phyloP scores from a whole-genome alignment of 2,797 vertebrate species.

The Oreonectes daqikongensis region DNA sequence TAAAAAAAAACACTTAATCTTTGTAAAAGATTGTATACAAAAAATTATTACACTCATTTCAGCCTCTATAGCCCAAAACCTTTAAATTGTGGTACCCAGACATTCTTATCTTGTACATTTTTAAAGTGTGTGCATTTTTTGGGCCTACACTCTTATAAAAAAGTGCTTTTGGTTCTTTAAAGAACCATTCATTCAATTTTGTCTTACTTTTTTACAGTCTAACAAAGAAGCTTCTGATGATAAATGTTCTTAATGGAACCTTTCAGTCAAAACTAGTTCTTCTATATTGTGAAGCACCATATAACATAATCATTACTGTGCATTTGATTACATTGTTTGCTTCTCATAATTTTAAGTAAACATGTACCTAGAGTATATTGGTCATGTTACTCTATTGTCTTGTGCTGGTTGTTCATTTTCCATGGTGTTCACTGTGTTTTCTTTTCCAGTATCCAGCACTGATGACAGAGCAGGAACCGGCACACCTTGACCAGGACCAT shows the following conservation, averaged over 20 bases:
- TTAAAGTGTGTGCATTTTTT: too few relatives aligned
- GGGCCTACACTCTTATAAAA: too few relatives aligned
- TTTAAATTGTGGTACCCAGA: too few relatives aligned
- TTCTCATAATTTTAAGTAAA: neutral
- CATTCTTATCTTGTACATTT: too few relatives aligned
- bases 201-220: too few relatives aligned
- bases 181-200: too few relatives aligned
- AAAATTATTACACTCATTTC: too few relatives aligned
- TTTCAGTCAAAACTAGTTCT: neutral
- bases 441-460: slow-evolving; percentile 44
- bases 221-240: too few relatives aligned
- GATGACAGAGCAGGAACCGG: slow-evolving; percentile 56
- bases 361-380: neutral
- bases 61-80: too few relatives aligned
- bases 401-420: slow-evolving; percentile 38
- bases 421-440: slow-evolving; percentile 47
- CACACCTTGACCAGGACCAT: slow-evolving; percentile 46
- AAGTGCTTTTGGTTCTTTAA: too few relatives aligned
- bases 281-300: neutral
- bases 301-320: neutral
- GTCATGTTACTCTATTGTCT: slow-evolving; percentile 32
- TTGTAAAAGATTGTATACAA: too few relatives aligned
- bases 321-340: neutral
- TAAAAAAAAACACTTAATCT: too few relatives aligned
- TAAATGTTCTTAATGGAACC: neutral